phyloP scores from a whole-genome alignment of 2,113 vertebrate species.

The Chaetorhynchus papuensis region DNA sequence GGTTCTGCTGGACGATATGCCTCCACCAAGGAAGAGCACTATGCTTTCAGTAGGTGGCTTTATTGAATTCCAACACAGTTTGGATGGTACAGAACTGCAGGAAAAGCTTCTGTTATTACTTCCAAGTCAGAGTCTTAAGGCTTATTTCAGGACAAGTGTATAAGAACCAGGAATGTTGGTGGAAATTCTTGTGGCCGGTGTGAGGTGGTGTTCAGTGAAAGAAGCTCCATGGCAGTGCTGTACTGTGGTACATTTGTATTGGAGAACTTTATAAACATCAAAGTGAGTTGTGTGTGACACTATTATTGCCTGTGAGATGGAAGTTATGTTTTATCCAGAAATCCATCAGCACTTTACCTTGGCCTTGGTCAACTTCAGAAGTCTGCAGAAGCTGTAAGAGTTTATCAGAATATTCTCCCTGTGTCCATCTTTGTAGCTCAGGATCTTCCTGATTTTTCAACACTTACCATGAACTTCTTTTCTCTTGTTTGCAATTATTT shows the following conservation, averaged over 20 bases:
- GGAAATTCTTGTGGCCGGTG: background rate
- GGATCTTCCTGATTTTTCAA: background rate
- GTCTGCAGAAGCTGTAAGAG: background rate
- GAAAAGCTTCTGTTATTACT: background rate
- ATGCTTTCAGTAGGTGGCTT: background rate
- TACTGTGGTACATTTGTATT: background rate
- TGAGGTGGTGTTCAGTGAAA: background rate
- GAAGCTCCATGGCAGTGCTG: background rate
- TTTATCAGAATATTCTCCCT: background rate
- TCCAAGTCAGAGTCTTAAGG: background rate
- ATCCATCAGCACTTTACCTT: background rate
- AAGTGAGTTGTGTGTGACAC: background rate
- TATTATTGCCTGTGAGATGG: rapidly evolving
- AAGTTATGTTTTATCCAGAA: background rate
- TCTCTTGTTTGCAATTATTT: background rate
- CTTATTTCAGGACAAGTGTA: background rate
- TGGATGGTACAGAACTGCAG: background rate
- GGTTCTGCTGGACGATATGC: background rate
- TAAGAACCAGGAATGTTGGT: background rate
- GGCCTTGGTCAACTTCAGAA: background rate
- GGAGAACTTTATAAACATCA: background rate
- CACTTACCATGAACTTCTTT: background rate
- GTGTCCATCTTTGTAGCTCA: background rate
- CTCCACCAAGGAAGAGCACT: background rate
- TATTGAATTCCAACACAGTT: background rate